Base-by-base conservation (phyloP, 1,140 invertebrate species). In the Proales similis region DNA sequence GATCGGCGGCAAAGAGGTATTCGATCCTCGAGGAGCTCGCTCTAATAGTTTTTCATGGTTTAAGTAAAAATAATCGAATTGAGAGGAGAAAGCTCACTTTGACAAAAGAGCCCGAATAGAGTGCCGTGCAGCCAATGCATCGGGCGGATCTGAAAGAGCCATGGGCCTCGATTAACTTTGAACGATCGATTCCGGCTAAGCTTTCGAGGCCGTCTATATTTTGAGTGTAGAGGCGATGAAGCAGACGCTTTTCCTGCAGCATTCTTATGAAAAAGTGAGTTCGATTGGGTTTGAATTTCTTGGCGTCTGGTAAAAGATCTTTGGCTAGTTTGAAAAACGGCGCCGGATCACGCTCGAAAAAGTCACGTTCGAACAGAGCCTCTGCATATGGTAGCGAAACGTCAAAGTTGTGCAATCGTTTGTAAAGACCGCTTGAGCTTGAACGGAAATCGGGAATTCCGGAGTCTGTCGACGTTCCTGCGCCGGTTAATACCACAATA, bases 191-290 rank as follows among this genome's bases (percentile, higher is more conserved):
- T n/a, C 87, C 88, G 51, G 90, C 86, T 3, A 87, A 77, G 68
- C 87, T 78, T 75, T 95, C 91, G 48, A 96, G 73, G 0, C 87
- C 90, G 73, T 95, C 92, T 67, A 95, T 91, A 77, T 95, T 95
- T 77, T 95, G 84, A 4, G 65, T 63, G 29, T 46, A 62, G 6
- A 45, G 11, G 33, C 43, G 39, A 24, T 11, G 5, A 3, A 62
- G 30, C 36, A 46, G 11, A 14, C 38, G 46, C 29, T 62, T 62
- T 32, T 62, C 57, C 38, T 62, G 57, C 22, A 62, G 27, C 29
- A 62, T 46, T 62, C 30, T 62, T 0, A 62, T 5, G 38, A 62
- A 62, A 46, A 47, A 62, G 26, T 62, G 57, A 22, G 39, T 46
- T 46, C 38, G 33, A 46, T 45, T 46, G 9, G 57, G 57, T 11